Conservation (phyloP, 2,888 invertebrate genomes). For the Spicauda simplicius region DNA sequence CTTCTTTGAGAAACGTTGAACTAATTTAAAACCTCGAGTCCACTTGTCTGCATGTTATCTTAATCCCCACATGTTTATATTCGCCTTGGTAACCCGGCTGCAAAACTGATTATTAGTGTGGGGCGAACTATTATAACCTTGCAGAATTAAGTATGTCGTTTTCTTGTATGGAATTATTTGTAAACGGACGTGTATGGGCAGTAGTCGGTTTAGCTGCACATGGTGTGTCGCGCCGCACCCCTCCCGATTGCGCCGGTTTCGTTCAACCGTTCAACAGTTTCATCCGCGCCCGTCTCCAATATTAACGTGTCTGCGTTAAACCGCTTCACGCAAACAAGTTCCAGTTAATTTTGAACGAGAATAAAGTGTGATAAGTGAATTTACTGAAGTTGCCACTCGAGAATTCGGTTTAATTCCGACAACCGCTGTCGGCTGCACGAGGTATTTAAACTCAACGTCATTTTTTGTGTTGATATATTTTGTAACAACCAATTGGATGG, state of each 20-base stretch:
- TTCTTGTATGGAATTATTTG: slow-evolving; percentile 53
- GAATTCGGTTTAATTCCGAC: slow-evolving; percentile 14
- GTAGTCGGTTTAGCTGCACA: slow-evolving; percentile 57
- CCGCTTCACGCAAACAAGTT: slow-evolving; percentile 20
- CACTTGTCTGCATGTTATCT: slow-evolving; percentile 45
- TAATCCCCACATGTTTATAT: slow-evolving; percentile 56
- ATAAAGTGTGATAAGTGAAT: slow-evolving; percentile 32
- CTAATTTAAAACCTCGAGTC: slow-evolving; percentile 39
- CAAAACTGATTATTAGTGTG: slow-evolving; percentile 59
- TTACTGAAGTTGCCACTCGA: slow-evolving; percentile 28
- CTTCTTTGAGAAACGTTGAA: slow-evolving; percentile 28
- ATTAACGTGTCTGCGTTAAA: slow-evolving; percentile 57
- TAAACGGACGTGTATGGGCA: slow-evolving; percentile 52
- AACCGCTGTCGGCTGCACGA: slow-evolving; percentile 8
- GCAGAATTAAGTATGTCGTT: slow-evolving; percentile 55
- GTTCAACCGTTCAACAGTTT: slow-evolving; percentile 66
- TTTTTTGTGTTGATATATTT: slow-evolving; percentile 10
- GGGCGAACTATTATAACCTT: slow-evolving; percentile 59
- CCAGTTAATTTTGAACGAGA: slow-evolving; percentile 29
- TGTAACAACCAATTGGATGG: neutral
- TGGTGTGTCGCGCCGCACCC: slow-evolving; percentile 64
- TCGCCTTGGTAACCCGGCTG: slow-evolving; percentile 59
- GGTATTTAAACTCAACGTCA: slow-evolving; percentile 18
- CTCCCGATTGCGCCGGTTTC: slow-evolving; percentile 62
- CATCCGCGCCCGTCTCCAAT: slow-evolving; percentile 63